Percentiles rank a stretch among this genome's conserved stretches.
These are phyloP conservation scores for Urechis unicinctus DNA, from an alignment of 2,888 invertebrate species.

Conservation along the genomic window DNA sequence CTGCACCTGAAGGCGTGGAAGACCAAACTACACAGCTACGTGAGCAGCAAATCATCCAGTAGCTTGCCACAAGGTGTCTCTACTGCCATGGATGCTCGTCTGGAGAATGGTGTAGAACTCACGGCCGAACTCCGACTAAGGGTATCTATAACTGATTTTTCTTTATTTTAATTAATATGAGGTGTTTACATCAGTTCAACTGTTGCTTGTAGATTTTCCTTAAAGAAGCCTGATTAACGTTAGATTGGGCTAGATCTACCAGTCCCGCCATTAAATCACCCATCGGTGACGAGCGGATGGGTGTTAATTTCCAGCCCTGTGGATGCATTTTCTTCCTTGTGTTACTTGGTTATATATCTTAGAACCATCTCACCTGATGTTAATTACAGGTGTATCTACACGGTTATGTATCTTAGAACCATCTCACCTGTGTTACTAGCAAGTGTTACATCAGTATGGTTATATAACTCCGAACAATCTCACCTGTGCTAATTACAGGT, in stretches of 20 bases:
- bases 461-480: neutral
- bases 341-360: too few relatives aligned
- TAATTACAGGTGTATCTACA: too few relatives aligned
- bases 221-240: neutral
- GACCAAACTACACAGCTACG: conserved; percentile 20
- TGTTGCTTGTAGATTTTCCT: neutral
- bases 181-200: neutral
- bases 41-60: conserved; percentile 14
- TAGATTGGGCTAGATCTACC: neutral
- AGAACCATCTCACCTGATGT: too few relatives aligned
- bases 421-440: too few relatives aligned
- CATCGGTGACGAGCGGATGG: too few relatives aligned
- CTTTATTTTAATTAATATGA: neutral
- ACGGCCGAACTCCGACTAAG: conserved; percentile 70
- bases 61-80: conserved; percentile 37
- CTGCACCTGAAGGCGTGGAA: conserved; percentile 23
- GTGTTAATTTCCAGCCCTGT: too few relatives aligned
- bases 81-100: conserved; percentile 68
- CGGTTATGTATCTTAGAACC: too few relatives aligned
- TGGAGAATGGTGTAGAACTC: conserved; percentile 73
- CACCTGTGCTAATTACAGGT: conserved; percentile 43
- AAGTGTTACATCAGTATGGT: neutral
- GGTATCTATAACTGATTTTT: conserved; percentile 20
- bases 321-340: too few relatives aligned
- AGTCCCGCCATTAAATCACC: too few relatives aligned